phyloP scores from a whole-genome alignment of 2,888 invertebrate species.

The Drosophila colorata region DNA sequence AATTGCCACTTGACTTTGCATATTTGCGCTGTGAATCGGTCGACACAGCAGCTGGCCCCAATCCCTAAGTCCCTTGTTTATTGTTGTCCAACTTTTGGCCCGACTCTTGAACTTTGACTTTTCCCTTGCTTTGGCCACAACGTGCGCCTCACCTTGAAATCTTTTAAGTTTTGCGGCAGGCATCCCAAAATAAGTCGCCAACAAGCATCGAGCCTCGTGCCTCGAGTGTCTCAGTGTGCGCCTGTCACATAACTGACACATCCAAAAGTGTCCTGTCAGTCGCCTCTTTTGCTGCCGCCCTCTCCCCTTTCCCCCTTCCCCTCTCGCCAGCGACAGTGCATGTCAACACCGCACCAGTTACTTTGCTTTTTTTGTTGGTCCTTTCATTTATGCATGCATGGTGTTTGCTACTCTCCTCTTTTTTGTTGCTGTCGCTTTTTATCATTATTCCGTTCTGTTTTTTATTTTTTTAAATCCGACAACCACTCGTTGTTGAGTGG shows the following conservation, averaged over 20 bases:
- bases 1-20: conserved; percentile 82
- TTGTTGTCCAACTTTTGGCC: conserved; percentile 59
- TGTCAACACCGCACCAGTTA: conserved; percentile 51
- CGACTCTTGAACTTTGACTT: conserved; percentile 71
- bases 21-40: conserved; percentile 64
- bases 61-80: conserved; percentile 42
- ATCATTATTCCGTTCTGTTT: conserved; percentile 48
- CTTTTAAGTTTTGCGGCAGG: conserved; percentile 51
- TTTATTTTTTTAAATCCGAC: conserved; percentile 71
- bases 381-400: conserved; percentile 72
- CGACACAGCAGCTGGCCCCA: conserved; percentile 31
- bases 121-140: conserved; percentile 12
- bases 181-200: conserved; percentile 43
- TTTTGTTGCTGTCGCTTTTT: conserved; percentile 51
- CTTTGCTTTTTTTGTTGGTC: conserved; percentile 41
- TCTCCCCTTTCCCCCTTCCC: not conserved
- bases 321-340: conserved; percentile 10
- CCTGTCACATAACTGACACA: conserved; percentile 61
- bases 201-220: conserved; percentile 19
- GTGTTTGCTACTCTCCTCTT: conserved; percentile 33
- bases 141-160: conserved; percentile 68
- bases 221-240: conserved; percentile 15
- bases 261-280: conserved; percentile 74
- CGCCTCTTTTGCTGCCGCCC: conserved; percentile 6
- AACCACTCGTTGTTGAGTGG: conserved; percentile 74